These are phyloP conservation scores for Caenorhabditis auriculariae DNA, from an alignment of 2,888 invertebrate species.

Conservation along the genomic window DNA sequence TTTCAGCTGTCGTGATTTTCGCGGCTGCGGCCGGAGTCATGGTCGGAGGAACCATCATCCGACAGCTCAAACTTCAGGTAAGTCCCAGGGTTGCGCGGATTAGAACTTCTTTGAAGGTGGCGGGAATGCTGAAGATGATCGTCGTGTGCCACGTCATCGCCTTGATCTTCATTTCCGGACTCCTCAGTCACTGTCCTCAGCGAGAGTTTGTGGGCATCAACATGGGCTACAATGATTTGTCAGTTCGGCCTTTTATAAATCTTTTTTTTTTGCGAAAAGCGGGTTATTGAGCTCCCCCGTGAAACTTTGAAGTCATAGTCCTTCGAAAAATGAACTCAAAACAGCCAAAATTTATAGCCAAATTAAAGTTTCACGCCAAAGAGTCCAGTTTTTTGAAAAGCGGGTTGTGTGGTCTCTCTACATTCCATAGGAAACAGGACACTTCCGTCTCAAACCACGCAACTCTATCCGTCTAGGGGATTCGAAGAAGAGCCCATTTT, in stretches of 20 bases:
- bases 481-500: too few relatives aligned
- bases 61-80: conserved; percentile 57
- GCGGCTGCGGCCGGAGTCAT: conserved; percentile 62
- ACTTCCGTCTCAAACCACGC: not conserved
- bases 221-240: conserved; percentile 50
- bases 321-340: conserved; percentile 2
- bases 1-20: conserved; percentile 61
- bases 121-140: conserved; percentile 62
- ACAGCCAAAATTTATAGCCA: not conserved
- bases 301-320: not conserved
- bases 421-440: not conserved
- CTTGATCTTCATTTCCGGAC: conserved; percentile 50
- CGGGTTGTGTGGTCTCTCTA: too few relatives aligned
- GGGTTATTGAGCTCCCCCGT: not conserved
- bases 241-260: conserved; percentile 1
- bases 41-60: conserved; percentile 59
- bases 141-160: conserved; percentile 57
- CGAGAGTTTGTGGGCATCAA: conserved; percentile 61
- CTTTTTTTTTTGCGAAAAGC: not conserved
- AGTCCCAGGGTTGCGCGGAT: not conserved
- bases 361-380: not conserved
- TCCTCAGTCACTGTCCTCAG: conserved; percentile 60
- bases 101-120: conserved; percentile 35
- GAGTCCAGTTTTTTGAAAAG: too few relatives aligned
- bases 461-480: too few relatives aligned